Evolutionary conservation across 2,797 vertebrate genomes (phyloP), one percentile per base, ranked within the genome.

Genomic region (Onychomys torridus): DNA sequence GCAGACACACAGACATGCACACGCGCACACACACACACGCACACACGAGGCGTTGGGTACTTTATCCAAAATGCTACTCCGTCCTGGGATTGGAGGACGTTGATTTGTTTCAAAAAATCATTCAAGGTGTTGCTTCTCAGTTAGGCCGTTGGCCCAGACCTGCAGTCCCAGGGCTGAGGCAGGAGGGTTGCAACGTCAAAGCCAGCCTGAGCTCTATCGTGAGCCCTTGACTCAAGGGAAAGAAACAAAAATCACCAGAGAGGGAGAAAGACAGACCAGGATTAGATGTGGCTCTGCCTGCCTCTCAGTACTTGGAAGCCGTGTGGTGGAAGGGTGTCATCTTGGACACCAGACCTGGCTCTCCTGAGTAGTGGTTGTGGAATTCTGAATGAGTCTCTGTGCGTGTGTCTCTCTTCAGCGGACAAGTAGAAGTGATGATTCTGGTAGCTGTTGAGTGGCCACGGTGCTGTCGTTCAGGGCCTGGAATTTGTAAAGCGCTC

Each of bases 291-390:
- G 29, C 19, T 23, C 27, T 84, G 61, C 40, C 61, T 32, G 59
- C 40, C 43, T 67, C 61, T 25, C 49, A 10, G 21, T 6, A 2
- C 37, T 19, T 46, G 27, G 55, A 27, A 73, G 52, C 17, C 23
- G 1, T 14, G 25, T 55, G 32, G 32, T 6, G 5, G 10, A 21
- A 29, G 25, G 23, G 32, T 9, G 12, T 12, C 57, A 2, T 17
- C 59, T 16, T 13, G 16, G 25, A 32, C 0, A 0, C 52, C 27
- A 16, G 71, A 17, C n/a, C 29, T 0, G 21, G 0, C 89, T 57
- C 55, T 89, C 78, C 73, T 7, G 2, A 0, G 0, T 16, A 9
- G 6, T 5, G 25, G 55, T 95, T 83, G 6, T 85, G 75, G 73
- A 89, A 67, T 77, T 77, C 55, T 32, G 46, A 77, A 32, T 11